Evolutionary conservation across 2,888 invertebrate genomes (phyloP).

Genomic region (Muscina levida): DNA sequence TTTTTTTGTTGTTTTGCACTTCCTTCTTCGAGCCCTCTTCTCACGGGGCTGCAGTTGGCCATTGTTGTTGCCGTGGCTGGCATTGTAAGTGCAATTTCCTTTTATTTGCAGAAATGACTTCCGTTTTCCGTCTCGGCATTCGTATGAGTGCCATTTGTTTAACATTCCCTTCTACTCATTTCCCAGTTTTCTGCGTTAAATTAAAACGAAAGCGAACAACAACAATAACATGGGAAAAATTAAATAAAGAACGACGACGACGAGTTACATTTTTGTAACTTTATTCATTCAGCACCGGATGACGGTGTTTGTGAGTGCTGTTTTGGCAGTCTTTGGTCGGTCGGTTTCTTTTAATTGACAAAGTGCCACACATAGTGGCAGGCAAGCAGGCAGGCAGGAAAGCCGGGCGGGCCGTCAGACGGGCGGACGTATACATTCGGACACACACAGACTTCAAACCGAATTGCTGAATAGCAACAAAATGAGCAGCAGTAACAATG

Average conservation of each 20-base stretch:
- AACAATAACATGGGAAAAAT: constrained; percentile 3
- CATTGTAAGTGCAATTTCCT: constrained; percentile 62
- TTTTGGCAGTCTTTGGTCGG: constrained; percentile 28
- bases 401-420: constrained; percentile 2
- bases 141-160: constrained; percentile 25
- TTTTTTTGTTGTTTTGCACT: neutral
- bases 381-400: neutral
- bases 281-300: constrained; percentile 35
- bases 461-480: neutral
- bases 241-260: neutral
- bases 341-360: constrained; percentile 36
- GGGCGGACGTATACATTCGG: neutral
- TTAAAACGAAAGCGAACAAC: constrained; percentile 27
- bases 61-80: constrained; percentile 10
- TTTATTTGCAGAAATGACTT: constrained; percentile 62
- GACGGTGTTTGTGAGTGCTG: constrained; percentile 19
- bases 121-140: constrained; percentile 51
- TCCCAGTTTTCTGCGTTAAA: constrained; percentile 14
- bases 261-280: constrained; percentile 21
- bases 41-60: neutral
- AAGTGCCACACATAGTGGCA: constrained; percentile 29
- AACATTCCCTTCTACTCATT: constrained; percentile 20
- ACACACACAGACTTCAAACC: neutral
- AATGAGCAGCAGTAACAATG: constrained; percentile 8
- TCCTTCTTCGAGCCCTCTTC: neutral